Evolutionary conservation across 2,888 invertebrate species (phyloP), one percentile per base, ranked within the genome.

Genomic region (Luperina testacea): DNA sequence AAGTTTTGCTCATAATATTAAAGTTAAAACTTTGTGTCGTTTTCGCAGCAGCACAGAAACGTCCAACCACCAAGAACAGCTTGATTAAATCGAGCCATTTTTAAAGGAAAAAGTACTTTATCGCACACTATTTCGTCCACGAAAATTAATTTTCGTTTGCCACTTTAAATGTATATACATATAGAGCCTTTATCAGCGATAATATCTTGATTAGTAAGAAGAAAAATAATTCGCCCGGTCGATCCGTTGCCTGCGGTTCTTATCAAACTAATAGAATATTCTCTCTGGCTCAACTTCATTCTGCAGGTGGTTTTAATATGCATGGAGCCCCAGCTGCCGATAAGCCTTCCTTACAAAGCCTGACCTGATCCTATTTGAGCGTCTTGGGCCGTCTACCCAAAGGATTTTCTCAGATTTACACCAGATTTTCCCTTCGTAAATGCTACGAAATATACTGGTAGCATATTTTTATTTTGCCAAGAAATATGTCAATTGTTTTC

Each of bases 291-390:
- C 86, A 87, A 90, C 84, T 90, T 90, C 86, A 69, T 84, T 82
- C 91, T 87, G 91, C 90, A 92, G 92, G 91, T 92, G 85, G 90
- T 91, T 94, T 95, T 94, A 95, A 95, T 95, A 95, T 95, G 95
- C 95, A 95, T 93, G 94, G 90, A 91, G 92, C 88, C 88, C 92
- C 91, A 92, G 92, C 91, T 92, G 90, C 90, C 94, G 94, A 93
- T 95, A 95, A 95, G 94, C 93, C 91, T 83, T 87, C 90, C 91
- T 91, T 91, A 93, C 93, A 93, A 92, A 94, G 93, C 92, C 92
- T 91, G 92, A 89, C 92, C 92, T 94, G 94, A 95, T 95, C 95
- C 94, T 93, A 90, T 94, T 94, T 93, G 94, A 94, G 92, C 93
- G 91, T 90, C 92, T 91, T 90, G 88, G 91, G 87, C 92, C 90